A percentile compares a stretch with the other conserved stretches of the same genome.
Conservation (phyloP, 2,888 invertebrate species). For the Ectemnius continuus region DNA sequence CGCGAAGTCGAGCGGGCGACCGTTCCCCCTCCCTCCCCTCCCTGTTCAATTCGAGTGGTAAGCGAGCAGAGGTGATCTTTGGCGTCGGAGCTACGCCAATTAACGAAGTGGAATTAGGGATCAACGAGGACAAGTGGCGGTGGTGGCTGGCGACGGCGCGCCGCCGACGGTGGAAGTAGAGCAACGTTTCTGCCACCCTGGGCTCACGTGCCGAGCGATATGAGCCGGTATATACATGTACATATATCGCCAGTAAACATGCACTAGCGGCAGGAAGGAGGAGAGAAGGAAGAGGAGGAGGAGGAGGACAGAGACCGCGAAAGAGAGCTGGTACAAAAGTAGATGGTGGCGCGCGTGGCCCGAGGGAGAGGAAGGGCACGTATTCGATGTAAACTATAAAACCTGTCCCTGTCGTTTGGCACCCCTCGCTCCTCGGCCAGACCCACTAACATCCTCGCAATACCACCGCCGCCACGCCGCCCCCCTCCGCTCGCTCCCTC, state of each 20-base stretch:
- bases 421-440: slow-evolving; percentile 21
- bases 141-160: neutral
- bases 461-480: slow-evolving; percentile 22
- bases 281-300: neutral
- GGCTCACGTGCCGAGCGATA: slow-evolving; percentile 72
- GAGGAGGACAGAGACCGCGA: slow-evolving; percentile 14
- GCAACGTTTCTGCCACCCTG: slow-evolving; percentile 31
- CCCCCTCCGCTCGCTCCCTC: slow-evolving; percentile 48
- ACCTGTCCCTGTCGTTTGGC: slow-evolving; percentile 47
- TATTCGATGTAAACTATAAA: slow-evolving; percentile 75
- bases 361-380: slow-evolving; percentile 48
- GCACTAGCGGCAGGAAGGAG: slow-evolving; percentile 40
- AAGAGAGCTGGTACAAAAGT: slow-evolving; percentile 47
- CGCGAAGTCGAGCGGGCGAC: slow-evolving; percentile 53
- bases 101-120: slow-evolving; percentile 7
- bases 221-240: slow-evolving; percentile 68
- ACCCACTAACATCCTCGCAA: slow-evolving; percentile 48
- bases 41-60: neutral
- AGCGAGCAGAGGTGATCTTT: slow-evolving; percentile 14
- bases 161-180: slow-evolving; percentile 34
- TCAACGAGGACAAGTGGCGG: neutral
- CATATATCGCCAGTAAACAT: slow-evolving; percentile 68
- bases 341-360: slow-evolving; percentile 43
- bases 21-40: neutral
- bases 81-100: neutral